phyloP scores from a whole-genome alignment of 1,140 invertebrate species.

The Pomacea maculata region DNA sequence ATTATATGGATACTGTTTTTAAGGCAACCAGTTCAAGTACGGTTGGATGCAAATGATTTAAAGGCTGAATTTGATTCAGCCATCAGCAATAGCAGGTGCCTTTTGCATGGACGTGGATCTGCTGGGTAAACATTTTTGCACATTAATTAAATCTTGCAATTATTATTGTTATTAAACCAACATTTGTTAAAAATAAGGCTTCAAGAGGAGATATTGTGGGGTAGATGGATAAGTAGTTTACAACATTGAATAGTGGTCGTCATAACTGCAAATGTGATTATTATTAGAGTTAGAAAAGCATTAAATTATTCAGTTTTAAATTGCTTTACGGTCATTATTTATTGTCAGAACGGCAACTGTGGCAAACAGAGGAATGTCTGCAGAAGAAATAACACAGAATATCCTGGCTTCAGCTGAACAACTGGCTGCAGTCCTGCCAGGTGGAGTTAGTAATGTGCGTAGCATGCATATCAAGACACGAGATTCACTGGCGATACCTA shows the following conservation, averaged over 20 bases:
- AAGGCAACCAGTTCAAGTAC: slow-evolving; percentile 52
- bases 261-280: too few species aligned
- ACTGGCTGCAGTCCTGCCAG: slow-evolving; percentile 41
- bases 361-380: slow-evolving; percentile 38
- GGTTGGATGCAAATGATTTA: slow-evolving; percentile 46
- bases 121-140: slow-evolving; percentile 37
- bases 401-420: slow-evolving; percentile 38
- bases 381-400: slow-evolving; percentile 46
- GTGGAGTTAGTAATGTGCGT: slow-evolving; percentile 50
- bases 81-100: slow-evolving; percentile 41
- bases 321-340: too few species aligned
- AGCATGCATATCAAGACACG: slow-evolving; percentile 46
- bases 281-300: too few species aligned
- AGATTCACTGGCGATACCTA: slow-evolving; percentile 40
- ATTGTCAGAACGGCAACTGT: slow-evolving; percentile 43
- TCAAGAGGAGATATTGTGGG: not conserved
- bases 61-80: slow-evolving; percentile 49
- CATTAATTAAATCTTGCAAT: not conserved
- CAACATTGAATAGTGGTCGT: too few species aligned
- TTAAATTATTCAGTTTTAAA: not conserved
- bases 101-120: slow-evolving; percentile 47
- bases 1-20: slow-evolving; percentile 1
- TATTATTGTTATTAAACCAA: not conserved
- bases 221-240: too few species aligned
- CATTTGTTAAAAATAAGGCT: not conserved